Base-by-base conservation (phyloP, 2,888 invertebrate genomes). In the Phaedon cochleariae region DNA sequence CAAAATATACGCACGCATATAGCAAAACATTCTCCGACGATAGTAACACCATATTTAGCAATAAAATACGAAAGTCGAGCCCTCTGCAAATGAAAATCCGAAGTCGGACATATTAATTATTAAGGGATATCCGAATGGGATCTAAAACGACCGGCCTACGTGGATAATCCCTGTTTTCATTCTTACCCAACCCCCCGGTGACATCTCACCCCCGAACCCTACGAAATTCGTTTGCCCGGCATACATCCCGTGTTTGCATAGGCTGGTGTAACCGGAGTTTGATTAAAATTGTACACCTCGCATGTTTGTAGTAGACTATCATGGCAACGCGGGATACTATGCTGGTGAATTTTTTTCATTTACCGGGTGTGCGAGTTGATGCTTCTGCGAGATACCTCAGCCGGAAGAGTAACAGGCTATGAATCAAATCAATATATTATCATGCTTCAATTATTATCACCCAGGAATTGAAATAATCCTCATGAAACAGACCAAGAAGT, bases 51-150 rank as follows among this genome's bases (percentile, higher is more conserved):
- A 26, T 26, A 26, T 58, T 61, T 49, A 17, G 29, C 61, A 61
- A 58, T 62, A 52, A 62, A 59, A 62, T 62, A 59, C 62, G 49
- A 59, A 58, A 41, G 22, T 65, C 52, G 59, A 6, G 15, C 15
- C 41, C 6, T 1, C 15, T 15, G 41, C n/a, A 41, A 15, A 41
- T 12, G n/a, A 48, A 48, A 48, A 48, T 48, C 48, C 48, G n/a
- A 20, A 2, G 48, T 20, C 10, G 20, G 48, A 41, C 41, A 41
- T 20, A 48, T 21, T 48, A 48, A 48, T 48, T 48, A 48, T n/a
- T 7, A 15, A 20, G 18, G 26, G 46, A 57, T 57, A 57, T 57
- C 57, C 20, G n/a, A 18, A 57, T 45, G 26, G 37, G 57, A 57
- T 57, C 55, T 55, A 6, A 55, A 55, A 55, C 55, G 55, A 41